These are phyloP conservation scores for Eulithis prunata DNA, from an alignment of 2,888 invertebrate genomes.

Conservation along the genomic window DNA sequence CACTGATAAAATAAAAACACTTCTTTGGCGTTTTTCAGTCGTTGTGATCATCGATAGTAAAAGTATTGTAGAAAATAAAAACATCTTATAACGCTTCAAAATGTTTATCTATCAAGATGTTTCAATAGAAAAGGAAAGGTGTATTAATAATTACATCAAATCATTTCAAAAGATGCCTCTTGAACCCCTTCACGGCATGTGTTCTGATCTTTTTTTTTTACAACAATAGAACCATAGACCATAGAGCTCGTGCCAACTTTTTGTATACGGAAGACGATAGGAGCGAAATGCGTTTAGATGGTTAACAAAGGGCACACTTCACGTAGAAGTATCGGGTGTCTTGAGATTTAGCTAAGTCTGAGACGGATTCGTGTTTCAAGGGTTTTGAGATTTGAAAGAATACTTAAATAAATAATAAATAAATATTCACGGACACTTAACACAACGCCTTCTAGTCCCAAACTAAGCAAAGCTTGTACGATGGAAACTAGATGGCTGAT, in stretches of 20 bases:
- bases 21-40: too few relatives aligned
- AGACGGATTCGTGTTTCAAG: slow-evolving; percentile 2
- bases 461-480: too few relatives aligned
- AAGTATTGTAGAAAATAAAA: too few relatives aligned
- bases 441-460: too few relatives aligned
- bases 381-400: not conserved
- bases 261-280: slow-evolving; percentile 67
- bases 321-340: slow-evolving; percentile 78
- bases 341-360: slow-evolving; percentile 42
- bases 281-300: slow-evolving; percentile 71
- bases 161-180: slow-evolving; percentile 29
- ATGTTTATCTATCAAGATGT: slow-evolving; percentile 17
- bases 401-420: too few relatives aligned
- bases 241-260: slow-evolving; percentile 77
- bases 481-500: too few relatives aligned
- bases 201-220: slow-evolving; percentile 20
- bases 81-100: not conserved
- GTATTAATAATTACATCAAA: slow-evolving; percentile 31
- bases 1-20: too few relatives aligned
- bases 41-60: too few relatives aligned
- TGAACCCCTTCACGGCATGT: slow-evolving; percentile 39
- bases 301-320: slow-evolving; percentile 78
- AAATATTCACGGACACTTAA: too few relatives aligned
- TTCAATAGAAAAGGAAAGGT: slow-evolving; percentile 40
- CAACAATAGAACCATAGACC: slow-evolving; percentile 22